Conservation (phyloP, 2,797 vertebrate species). For the Aselliscus stoliczkanus region DNA sequence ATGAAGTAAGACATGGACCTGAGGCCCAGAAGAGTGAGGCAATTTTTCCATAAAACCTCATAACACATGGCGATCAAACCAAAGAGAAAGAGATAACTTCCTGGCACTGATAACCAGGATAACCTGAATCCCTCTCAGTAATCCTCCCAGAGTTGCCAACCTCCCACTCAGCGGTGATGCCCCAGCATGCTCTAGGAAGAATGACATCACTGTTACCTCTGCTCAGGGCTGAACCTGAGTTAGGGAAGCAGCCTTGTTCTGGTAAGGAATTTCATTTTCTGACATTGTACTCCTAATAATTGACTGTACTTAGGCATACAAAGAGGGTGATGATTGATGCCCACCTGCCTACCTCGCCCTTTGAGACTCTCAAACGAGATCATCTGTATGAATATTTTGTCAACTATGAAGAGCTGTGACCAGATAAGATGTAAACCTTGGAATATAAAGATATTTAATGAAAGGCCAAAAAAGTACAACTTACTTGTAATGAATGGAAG, state of each 20-base stretch:
- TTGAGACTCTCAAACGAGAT: not conserved
- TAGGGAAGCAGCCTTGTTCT: not conserved
- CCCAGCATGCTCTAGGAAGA: not conserved
- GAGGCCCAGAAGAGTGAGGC: not conserved
- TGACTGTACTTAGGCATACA: not conserved
- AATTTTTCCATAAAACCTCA: constrained; percentile 19
- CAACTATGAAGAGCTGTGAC: not conserved
- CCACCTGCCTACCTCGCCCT: not conserved
- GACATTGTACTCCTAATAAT: not conserved
- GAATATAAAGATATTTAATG: constrained; percentile 12
- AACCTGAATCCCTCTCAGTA: constrained; percentile 40
- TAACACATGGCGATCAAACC: not conserved
- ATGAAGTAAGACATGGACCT: not conserved
- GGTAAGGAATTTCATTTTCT: not conserved
- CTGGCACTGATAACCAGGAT: constrained; percentile 24
- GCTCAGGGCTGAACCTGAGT: not conserved
- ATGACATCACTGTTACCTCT: not conserved
- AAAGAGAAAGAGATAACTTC: not conserved
- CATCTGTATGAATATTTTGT: not conserved
- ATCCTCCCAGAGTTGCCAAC: not conserved
- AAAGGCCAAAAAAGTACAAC: not conserved
- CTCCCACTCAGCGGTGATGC: constrained; percentile 4
- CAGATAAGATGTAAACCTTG: not conserved
- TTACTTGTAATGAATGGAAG: constrained; percentile 20
- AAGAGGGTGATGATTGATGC: not conserved